A percentile compares a stretch with the other conserved stretches of the same genome.
Conservation (phyloP, 2,113 vertebrate genomes). For the Zapornia atra region DNA sequence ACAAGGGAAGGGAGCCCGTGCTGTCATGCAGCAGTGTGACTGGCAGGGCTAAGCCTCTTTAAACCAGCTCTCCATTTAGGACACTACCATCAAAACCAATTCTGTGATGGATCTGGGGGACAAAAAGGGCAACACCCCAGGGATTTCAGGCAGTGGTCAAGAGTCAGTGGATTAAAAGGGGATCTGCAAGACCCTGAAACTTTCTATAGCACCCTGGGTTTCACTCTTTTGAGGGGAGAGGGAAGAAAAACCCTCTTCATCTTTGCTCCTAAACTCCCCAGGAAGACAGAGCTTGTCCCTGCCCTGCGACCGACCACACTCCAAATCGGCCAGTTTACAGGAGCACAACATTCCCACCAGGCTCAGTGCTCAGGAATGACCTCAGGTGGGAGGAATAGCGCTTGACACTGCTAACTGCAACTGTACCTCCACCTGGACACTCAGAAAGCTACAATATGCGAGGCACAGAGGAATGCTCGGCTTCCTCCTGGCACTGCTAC, state of each 20-base stretch:
- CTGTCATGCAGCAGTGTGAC: not conserved
- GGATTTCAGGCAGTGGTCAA: not conserved
- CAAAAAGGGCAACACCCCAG: accelerated
- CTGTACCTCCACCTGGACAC: not conserved
- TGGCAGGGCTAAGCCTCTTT: not conserved
- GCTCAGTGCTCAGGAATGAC: not conserved
- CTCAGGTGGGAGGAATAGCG: not conserved
- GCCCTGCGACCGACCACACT: accelerated
- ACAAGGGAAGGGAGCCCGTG: accelerated
- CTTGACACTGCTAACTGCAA: not conserved
- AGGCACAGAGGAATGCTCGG: not conserved
- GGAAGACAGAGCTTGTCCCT: not conserved
- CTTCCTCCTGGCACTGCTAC: not conserved
- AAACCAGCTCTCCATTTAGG: not conserved
- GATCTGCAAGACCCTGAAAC: not conserved
- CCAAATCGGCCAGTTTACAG: not conserved
- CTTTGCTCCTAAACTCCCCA: not conserved
- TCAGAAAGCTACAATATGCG: not conserved
- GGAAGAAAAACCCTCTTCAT: not conserved
- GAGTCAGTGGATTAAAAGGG: not conserved
- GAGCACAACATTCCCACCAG: not conserved
- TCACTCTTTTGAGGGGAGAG: not conserved
- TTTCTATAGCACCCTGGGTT: not conserved
- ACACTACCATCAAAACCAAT: not conserved
- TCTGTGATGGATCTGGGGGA: not conserved